Percentiles rank a stretch among this genome's conserved stretches.
phyloP scores from a whole-genome alignment of 1,140 invertebrate genomes.

The Cotesia typhae region DNA sequence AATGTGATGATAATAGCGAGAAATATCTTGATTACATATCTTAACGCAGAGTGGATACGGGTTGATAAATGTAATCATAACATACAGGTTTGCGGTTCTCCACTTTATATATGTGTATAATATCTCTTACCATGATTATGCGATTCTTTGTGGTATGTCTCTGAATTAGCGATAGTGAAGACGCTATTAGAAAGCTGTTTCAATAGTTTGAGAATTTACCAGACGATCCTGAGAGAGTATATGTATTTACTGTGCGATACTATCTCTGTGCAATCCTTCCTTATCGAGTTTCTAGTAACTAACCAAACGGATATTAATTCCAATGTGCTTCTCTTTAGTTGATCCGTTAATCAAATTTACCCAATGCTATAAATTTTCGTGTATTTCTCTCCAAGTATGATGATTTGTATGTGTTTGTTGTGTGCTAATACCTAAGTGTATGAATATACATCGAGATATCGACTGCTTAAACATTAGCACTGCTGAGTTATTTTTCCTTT shows the following conservation, averaged over 20 bases:
- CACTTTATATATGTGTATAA: background rate
- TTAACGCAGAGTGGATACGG: too few species aligned
- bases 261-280: conserved; percentile 18
- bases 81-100: background rate
- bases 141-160: background rate
- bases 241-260: background rate
- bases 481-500: too few species aligned
- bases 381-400: conserved; percentile 1
- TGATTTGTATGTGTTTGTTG: too few species aligned
- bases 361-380: conserved; percentile 24
- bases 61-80: background rate
- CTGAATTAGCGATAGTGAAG: background rate
- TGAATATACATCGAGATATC: too few species aligned
- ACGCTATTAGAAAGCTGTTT: conserved; percentile 18
- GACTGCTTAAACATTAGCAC: too few species aligned
- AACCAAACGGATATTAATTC: conserved; percentile 57
- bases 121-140: background rate
- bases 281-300: conserved; percentile 49
- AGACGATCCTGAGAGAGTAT: background rate
- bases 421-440: too few species aligned
- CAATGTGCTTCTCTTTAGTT: conserved; percentile 46
- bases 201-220: background rate
- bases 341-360: conserved; percentile 53
- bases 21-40: too few species aligned
- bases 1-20: too few species aligned